These are phyloP conservation scores for Hyaena hyaena DNA, from an alignment of 2,113 vertebrate genomes.

Conservation along the genomic window DNA sequence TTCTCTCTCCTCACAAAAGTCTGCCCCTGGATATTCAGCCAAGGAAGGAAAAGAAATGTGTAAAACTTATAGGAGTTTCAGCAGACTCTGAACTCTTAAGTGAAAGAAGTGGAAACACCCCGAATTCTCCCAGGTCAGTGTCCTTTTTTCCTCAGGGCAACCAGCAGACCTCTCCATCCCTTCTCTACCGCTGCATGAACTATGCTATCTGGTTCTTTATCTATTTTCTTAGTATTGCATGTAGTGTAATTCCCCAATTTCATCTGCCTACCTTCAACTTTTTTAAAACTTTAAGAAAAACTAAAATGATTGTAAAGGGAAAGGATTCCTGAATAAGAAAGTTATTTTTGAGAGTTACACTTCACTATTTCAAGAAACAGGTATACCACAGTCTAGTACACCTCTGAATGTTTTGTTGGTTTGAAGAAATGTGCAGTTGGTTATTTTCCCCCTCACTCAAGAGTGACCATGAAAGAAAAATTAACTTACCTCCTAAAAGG, in stretches of 20 bases:
- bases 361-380: background rate
- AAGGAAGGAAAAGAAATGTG: constrained; percentile 85
- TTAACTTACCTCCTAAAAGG: background rate
- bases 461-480: constrained; percentile 26
- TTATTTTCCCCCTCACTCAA: constrained; percentile 43
- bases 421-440: background rate
- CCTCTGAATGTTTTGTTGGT: background rate
- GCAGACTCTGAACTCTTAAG: background rate
- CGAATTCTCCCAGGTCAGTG: constrained; percentile 89
- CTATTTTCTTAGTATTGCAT: constrained; percentile 86
- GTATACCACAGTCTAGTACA: background rate
- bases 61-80: constrained; percentile 85
- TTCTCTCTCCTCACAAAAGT: background rate
- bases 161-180: constrained; percentile 81
- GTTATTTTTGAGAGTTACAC: background rate
- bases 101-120: constrained; percentile 75
- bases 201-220: constrained; percentile 84
- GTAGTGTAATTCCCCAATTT: constrained; percentile 82
- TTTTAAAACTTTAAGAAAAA: constrained; percentile 83
- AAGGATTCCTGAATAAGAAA: constrained; percentile 71
- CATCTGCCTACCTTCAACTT: constrained; percentile 82
- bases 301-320: constrained; percentile 69
- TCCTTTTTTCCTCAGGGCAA: constrained; percentile 72
- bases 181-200: constrained; percentile 86
- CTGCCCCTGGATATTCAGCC: constrained; percentile 12